Evolutionary conservation across 2,888 invertebrate genomes (phyloP).

Genomic region (Pristionchus fissidentatus): DNA sequence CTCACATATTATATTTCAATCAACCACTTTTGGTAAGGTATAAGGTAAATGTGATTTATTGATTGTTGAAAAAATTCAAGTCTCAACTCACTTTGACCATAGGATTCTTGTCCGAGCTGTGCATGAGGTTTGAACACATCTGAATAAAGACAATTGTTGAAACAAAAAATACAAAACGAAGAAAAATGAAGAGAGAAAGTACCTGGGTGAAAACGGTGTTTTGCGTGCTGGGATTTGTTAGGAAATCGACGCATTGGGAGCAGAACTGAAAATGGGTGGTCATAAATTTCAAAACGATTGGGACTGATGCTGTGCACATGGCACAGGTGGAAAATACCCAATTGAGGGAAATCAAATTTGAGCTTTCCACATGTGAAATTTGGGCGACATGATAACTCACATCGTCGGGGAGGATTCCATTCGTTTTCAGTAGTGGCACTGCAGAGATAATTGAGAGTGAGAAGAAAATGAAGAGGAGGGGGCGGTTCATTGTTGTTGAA

Average conservation of each 20-base stretch:
- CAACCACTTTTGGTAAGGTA: no score
- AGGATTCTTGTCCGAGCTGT: conserved; percentile 11
- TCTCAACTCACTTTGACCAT: conserved; percentile 8
- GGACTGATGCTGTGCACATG: no score
- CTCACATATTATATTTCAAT: no score
- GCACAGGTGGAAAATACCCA: no score
- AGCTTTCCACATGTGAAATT: no score
- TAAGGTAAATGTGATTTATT: no score
- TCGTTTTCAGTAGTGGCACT: conserved; percentile 13
- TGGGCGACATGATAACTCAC: no score
- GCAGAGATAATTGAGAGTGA: neutral
- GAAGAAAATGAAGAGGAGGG: neutral
- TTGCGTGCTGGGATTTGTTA: neutral
- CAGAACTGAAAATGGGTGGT: conserved; percentile 2
- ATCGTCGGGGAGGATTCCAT: neutral
- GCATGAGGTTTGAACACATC: conserved; percentile 22
- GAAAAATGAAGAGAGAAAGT: neutral
- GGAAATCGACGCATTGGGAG: conserved; percentile 20
- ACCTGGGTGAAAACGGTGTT: conserved; percentile 31
- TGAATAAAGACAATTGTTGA: neutral
- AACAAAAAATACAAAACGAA: neutral
- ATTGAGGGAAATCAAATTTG: no score
- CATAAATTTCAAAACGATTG: no score
- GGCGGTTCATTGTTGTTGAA: neutral
- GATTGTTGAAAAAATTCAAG: neutral